phyloP scores from a whole-genome alignment of 64 coral and sea anemone species.

The Montipora cactus region DNA sequence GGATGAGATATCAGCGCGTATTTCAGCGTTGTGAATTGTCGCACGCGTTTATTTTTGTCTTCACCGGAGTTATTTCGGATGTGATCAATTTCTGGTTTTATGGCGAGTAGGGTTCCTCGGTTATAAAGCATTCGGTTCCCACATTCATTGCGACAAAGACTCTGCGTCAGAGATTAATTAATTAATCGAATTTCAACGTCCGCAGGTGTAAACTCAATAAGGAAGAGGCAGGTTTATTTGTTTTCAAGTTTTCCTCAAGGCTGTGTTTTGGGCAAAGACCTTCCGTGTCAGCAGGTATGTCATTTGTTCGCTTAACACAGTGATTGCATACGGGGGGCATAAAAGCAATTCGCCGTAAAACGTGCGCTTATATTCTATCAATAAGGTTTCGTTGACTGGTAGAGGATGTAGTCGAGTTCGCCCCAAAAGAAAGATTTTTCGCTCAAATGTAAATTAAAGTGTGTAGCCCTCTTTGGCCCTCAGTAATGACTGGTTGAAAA shows the following conservation, averaged over 20 bases:
- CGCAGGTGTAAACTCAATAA: neutral
- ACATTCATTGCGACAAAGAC: neutral
- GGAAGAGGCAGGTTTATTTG: neutral
- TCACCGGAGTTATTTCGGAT: neutral
- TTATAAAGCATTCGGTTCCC: neutral
- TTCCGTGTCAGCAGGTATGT: neutral
- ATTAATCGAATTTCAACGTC: neutral
- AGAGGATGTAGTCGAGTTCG: neutral
- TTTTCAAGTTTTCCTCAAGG: neutral
- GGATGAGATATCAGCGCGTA: slow-evolving; percentile 26
- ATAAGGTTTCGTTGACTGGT: neutral
- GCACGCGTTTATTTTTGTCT: slow-evolving; percentile 17
- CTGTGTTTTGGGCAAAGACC: neutral
- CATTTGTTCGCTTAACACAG: no score
- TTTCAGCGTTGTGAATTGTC: neutral
- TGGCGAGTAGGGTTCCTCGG: neutral
- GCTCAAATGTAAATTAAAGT: neutral
- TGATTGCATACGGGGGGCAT: neutral
- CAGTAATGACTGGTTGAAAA: neutral
- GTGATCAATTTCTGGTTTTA: slow-evolving; percentile 17
- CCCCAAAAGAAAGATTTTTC: neutral
- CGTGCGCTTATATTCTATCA: neutral
- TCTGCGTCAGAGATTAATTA: neutral
- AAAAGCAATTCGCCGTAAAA: neutral
- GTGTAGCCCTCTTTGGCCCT: neutral